Evolutionary conservation across 1,140 invertebrate species (phyloP), one percentile per base, ranked within the genome.

Genomic region (Magallana gigas): DNA sequence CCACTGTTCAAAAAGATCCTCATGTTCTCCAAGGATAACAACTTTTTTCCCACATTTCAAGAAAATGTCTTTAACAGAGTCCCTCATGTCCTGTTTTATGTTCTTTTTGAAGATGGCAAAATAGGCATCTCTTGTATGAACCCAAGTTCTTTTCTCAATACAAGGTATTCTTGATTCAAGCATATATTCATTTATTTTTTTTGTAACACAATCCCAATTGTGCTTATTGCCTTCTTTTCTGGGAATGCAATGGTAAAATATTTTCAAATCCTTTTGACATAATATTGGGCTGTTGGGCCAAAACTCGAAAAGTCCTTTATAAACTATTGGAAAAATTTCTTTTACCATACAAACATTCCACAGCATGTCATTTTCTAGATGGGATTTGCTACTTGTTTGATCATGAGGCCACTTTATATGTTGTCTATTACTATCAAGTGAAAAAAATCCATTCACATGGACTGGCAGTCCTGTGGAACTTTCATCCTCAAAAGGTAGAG

Each of bases 381-480:
- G 57, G 1, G 62, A 29, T 36, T 88, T 36, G 58, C 62, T 82
- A 23, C 23, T 80, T 1, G 57, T 85, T 64, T 88, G 85, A 56
- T 90, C 89, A 14, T 60, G 56, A 1, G 91, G 88, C 91, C 91
- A 92, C 88, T 91, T 91, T 8, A 92, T 83, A 68, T 91, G 90
- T 36, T 90, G 83, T n/a, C 91, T 83, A 83, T 91, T 91, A 64
- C 90, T 89, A 36, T 91, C 91, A 36, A 94, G 83, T 14, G 92
- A 92, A 92, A 94, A 94, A 57, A 91, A 90, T 0, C 92, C 93
- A 88, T 94, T 94, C 1, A 94, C 90, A 84, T 94, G 91, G 29
- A 93, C 89, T 16, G 92, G 93, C n/a, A 93, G 60, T 16, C 89
- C 88, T 7, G 92, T 93, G 29, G 88, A 83, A 18, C 92, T 87